Conservation (phyloP, 2,113 vertebrate species). For the Camelus dromedarius region DNA sequence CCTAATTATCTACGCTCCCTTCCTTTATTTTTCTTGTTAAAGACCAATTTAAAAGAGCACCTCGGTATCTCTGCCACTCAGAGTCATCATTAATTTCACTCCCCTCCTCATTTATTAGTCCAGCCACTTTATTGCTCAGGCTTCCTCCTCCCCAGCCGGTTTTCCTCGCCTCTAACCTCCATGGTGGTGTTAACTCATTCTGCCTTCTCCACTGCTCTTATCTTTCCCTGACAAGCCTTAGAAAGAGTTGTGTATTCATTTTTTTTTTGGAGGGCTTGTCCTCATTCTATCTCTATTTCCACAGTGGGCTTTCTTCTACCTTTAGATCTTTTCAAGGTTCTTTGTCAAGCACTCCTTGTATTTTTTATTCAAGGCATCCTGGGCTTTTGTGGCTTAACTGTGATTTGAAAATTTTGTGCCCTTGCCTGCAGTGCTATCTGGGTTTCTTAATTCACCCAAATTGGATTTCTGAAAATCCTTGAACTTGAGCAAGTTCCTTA, state of each 20-base stretch:
- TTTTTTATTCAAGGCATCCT: constrained; percentile 70
- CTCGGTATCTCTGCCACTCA: constrained; percentile 73
- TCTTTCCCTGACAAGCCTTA: constrained; percentile 51
- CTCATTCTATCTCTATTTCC: constrained; percentile 56
- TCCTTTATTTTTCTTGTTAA: constrained; percentile 82
- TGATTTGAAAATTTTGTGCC: constrained; percentile 72
- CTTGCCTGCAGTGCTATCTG: constrained; percentile 53
- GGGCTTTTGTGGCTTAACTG: constrained; percentile 65
- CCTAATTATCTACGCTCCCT: constrained; percentile 85
- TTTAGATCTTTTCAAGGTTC: constrained; percentile 68
- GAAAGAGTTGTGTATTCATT: constrained; percentile 24
- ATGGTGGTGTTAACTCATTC: not conserved
- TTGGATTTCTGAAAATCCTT: constrained; percentile 76
- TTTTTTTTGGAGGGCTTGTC: not conserved
- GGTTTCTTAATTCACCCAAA: constrained; percentile 75
- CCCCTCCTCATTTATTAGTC: constrained; percentile 73
- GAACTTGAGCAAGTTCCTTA: constrained; percentile 63
- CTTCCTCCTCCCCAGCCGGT: not conserved
- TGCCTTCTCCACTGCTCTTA: constrained; percentile 37
- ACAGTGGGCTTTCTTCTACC: constrained; percentile 45
- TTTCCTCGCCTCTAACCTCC: constrained; percentile 33
- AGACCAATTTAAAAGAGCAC: constrained; percentile 80
- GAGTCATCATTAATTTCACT: constrained; percentile 76
- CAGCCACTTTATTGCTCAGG: not conserved
- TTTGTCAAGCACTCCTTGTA: constrained; percentile 71